Evolutionary conservation across 2,113 vertebrate species (phyloP).

Genomic region (Muscicapa adusta): DNA sequence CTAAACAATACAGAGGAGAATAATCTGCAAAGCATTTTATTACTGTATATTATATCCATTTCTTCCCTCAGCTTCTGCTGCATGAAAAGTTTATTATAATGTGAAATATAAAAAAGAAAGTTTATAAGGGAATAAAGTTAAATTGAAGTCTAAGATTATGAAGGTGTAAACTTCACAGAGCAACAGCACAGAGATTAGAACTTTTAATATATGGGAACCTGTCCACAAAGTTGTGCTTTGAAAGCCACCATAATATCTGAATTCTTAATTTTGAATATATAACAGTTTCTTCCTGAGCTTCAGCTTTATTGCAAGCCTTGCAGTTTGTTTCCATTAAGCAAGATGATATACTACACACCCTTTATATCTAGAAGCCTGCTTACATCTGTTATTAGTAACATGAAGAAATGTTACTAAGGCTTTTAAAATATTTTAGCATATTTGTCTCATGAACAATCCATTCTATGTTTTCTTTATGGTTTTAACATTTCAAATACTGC

Average conservation of each 20-base stretch:
- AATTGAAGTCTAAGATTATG: neutral
- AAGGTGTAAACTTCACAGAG: neutral
- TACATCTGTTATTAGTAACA: neutral
- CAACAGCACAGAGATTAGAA: neutral
- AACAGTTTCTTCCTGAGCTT: neutral
- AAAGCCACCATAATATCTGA: neutral
- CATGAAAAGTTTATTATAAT: neutral
- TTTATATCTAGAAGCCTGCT: neutral
- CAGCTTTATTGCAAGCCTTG: neutral
- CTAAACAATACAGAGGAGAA: neutral
- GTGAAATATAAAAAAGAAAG: neutral
- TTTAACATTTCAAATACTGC: neutral
- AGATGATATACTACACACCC: rapidly evolving
- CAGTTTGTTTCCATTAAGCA: neutral
- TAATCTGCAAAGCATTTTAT: neutral
- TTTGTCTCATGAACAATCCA: neutral
- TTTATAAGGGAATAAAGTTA: neutral
- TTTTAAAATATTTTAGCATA: neutral
- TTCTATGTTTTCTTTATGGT: neutral
- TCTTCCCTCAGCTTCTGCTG: neutral
- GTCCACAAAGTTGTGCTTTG: neutral
- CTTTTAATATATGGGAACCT: neutral
- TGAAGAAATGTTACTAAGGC: neutral
- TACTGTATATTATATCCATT: neutral
- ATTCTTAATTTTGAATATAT: neutral